phyloP scores from a whole-genome alignment of 2,113 vertebrate genomes.

The Platanista minor region DNA sequence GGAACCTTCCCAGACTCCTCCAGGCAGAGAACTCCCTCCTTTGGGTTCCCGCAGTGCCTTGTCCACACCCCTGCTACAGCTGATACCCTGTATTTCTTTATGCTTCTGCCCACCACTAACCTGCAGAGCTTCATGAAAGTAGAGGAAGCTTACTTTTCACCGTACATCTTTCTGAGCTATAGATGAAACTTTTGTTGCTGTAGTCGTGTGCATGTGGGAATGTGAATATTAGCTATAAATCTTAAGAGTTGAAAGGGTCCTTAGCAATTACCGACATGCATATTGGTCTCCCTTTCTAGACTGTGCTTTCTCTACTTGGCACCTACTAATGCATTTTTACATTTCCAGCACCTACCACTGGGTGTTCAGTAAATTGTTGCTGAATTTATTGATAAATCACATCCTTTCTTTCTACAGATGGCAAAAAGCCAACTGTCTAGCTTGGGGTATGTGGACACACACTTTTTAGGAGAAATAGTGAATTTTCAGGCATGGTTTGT shows the following conservation, averaged over 20 bases:
- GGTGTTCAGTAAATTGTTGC: background rate
- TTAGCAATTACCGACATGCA: background rate
- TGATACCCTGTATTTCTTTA: background rate
- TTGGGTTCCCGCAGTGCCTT: background rate
- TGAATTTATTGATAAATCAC: background rate
- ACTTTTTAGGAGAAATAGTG: background rate
- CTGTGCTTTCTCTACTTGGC: background rate
- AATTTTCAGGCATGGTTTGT: background rate
- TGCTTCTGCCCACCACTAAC: background rate
- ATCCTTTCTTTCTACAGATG: background rate
- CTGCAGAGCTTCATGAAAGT: background rate
- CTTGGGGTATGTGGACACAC: background rate
- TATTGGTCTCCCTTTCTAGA: background rate
- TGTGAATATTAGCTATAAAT: background rate
- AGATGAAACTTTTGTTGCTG: background rate
- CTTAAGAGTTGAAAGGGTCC: background rate
- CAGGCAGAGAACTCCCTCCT: background rate
- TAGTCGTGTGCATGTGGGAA: background rate
- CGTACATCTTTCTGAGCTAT: background rate
- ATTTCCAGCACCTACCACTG: background rate
- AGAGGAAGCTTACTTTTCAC: background rate
- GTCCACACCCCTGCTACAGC: background rate
- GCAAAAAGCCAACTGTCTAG: background rate
- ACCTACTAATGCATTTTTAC: background rate
- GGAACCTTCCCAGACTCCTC: background rate